Evolutionary conservation across 2,797 vertebrate species (phyloP), one percentile per base, ranked within the genome.

Genomic region (Labroides dimidiatus): DNA sequence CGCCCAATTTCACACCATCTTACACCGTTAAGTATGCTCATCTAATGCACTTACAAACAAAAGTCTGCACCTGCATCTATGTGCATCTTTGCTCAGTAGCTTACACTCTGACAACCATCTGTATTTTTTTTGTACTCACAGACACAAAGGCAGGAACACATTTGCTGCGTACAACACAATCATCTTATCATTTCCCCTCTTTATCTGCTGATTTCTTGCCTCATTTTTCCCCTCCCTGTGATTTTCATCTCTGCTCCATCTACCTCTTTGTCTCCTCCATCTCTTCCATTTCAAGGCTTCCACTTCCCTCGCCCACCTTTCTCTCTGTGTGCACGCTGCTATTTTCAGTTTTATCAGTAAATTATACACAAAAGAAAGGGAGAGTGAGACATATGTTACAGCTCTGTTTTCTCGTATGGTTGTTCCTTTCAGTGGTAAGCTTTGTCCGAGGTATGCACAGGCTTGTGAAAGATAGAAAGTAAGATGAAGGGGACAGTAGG

Each of bases 201-300:
- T 75, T 79, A 86, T 86, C 77, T 81, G 59, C 21, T 47, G 27
- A 77, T 84, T 79, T 65, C 63, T 54, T 10, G 37, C 48, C 17
- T 65, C 60, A 56, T 80, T 75, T 72, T 80, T 75, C 45, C 6
- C 27, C 27, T 27, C 58, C n/a, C 45, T 41, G 3, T 23, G 63
- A 87, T 84, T 72, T 33, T 63, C 52, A 86, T 85, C 80, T 85
- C 52, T 21, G n/a, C 20, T 39, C 33, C 59, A 42, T 51, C 62
- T 58, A 60, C 51, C 52, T 69, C 73, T 67, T 75, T 79, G 73
- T 84, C 27, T 77, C 67, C 47, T 41, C 48, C 60, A 81, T 87
- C 80, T 52, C 33, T 24, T 64, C 47, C 33, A 19, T 75, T 64
- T 78, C 64, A 14, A 1, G 67, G 49, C 39, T 37, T 77, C 70